These are phyloP conservation scores for Climacteris rufus DNA, from an alignment of 2,113 vertebrate species.

Conservation along the genomic window DNA sequence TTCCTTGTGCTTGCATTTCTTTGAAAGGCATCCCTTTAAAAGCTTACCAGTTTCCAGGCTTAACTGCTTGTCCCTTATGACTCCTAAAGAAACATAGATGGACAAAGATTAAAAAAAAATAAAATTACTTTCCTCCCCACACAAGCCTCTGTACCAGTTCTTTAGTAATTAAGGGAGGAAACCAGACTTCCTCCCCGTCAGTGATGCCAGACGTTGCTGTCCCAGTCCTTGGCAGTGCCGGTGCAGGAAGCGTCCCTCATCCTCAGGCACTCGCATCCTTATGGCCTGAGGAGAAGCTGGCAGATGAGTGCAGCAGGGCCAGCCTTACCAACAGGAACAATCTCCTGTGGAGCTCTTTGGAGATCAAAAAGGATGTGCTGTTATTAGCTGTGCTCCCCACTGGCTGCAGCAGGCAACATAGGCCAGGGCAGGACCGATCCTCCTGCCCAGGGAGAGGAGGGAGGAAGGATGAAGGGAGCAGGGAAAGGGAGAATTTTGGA, in stretches of 20 bases:
- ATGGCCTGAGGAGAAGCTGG: constrained; percentile 50
- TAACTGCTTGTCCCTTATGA: not conserved
- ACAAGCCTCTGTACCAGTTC: not conserved
- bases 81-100: not conserved
- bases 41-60: not conserved
- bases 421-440: not conserved
- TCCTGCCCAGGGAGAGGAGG: not conserved
- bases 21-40: not conserved
- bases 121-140: not conserved
- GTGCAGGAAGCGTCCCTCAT: constrained; percentile 50
- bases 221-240: not conserved
- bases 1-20: not conserved
- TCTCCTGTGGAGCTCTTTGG: not conserved
- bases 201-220: not conserved
- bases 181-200: constrained; percentile 65
- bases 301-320: constrained; percentile 43
- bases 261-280: constrained; percentile 46
- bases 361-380: not conserved
- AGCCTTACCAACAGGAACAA: constrained; percentile 8
- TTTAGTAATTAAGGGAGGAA: constrained; percentile 69
- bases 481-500: constrained; percentile 20
- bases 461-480: not conserved
- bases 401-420: not conserved
- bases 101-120: not conserved
- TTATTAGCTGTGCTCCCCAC: not conserved